Evolutionary conservation across 2,113 vertebrate genomes (phyloP).

Genomic region (Etia nguti): DNA sequence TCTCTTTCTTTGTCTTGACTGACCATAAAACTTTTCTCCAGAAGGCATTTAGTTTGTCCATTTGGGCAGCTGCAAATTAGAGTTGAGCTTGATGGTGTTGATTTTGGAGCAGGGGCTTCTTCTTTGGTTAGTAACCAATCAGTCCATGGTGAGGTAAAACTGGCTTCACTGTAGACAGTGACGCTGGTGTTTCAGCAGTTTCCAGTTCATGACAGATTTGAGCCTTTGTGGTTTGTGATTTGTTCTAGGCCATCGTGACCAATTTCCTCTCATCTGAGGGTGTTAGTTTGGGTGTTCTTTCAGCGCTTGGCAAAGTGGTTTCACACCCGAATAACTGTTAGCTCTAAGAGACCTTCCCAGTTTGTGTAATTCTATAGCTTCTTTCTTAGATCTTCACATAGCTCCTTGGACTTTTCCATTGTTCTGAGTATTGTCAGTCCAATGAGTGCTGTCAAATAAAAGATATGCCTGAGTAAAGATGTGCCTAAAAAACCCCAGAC

Average conservation of each 20-base stretch:
- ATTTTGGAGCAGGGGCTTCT: background rate
- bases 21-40: background rate
- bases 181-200: background rate
- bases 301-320: background rate
- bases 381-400: background rate
- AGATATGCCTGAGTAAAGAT: no score
- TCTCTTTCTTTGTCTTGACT: background rate
- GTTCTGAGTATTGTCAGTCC: background rate
- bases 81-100: background rate
- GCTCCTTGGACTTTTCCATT: background rate
- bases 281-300: accelerated
- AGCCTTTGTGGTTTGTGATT: background rate
- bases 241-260: background rate
- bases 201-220: background rate
- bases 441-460: background rate
- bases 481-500: background rate
- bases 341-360: background rate
- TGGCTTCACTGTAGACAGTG: accelerated
- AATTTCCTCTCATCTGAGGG: background rate
- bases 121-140: background rate
- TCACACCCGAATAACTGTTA: background rate
- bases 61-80: background rate
- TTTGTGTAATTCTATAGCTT: background rate
- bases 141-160: background rate
- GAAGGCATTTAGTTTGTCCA: background rate